Base-by-base conservation (phyloP, 2,888 invertebrate genomes). In the Notodonta dromedarius region DNA sequence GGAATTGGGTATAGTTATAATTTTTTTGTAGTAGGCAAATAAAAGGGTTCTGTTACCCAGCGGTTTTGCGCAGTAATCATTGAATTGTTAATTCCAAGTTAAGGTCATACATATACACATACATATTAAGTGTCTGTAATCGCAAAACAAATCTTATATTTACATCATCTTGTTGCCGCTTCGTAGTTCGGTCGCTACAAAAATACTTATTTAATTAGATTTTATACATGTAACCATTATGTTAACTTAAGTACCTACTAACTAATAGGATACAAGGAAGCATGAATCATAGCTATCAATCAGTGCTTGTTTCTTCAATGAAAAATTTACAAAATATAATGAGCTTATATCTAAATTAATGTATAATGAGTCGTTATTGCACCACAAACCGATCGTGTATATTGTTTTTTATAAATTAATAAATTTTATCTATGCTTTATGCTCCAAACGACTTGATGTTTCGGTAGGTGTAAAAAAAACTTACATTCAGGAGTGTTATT, bases 91-190 rank as follows among this genome's bases (percentile, higher is more conserved):
- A 80, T 83, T 77, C 70, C 61, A 72, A 72, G 69, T 72, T 82
- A 82, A 85, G 84, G 84, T 83, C 83, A 80, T 71, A 24, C n/a
- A n/a, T n/a, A 78, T 72, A 75, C 59, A 58, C 69, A 74, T 67
- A 70, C 42, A 52, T 32, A 51, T 8, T 79, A 76, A 79, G 80
- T 83, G 83, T 82, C 83, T 76, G 79, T 82, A 79, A 85, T 83
- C 80, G 77, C 71, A 71, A 76, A 68, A 76, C 70, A 69, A 75
- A 80, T 80, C 76, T 74, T 79, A 82, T 83, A 81, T 73, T 79
- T 80, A 80, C 77, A 83, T 83, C 83, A 83, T 82, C 76, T 76
- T 57, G 78, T 80, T 79, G 71, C 74, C 66, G 52, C 60, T 52
- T 58, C 56, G 51, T 48, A 5, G 32, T 54, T 51, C 51, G 40